phyloP scores from a whole-genome alignment of 2,797 vertebrate species.

The Lithobates sylvaticus region DNA sequence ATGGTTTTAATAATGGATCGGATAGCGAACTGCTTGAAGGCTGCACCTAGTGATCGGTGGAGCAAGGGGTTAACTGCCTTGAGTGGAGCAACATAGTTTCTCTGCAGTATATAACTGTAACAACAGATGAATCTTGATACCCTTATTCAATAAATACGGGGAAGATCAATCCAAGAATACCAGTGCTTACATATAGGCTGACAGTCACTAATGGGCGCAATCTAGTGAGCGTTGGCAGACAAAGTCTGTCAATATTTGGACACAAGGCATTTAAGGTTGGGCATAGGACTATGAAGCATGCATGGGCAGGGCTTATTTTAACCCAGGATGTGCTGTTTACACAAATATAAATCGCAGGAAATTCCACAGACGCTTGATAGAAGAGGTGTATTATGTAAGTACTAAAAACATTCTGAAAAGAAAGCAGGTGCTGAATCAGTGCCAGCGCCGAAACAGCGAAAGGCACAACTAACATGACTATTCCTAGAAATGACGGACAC shows the following conservation, averaged over 20 bases:
- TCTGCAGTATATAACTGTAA: too few species aligned
- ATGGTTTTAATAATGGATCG: too few species aligned
- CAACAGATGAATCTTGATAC: background rate
- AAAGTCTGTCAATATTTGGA: background rate
- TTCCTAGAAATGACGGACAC: background rate
- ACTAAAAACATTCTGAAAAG: background rate
- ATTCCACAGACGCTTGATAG: background rate
- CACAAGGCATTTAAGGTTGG: background rate
- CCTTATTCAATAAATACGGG: background rate
- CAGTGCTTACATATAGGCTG: background rate
- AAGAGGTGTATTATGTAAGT: background rate
- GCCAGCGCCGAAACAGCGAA: background rate
- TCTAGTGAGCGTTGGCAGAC: background rate
- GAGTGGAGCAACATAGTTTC: too few species aligned
- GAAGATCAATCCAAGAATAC: background rate
- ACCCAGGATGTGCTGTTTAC: background rate
- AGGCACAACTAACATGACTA: background rate
- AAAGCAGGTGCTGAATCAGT: background rate
- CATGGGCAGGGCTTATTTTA: background rate
- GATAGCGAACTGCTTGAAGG: too few species aligned
- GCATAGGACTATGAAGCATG: background rate
- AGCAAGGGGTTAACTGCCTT: too few species aligned
- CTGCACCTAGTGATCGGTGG: too few species aligned
- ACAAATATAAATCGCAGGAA: background rate
- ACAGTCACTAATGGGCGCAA: too few species aligned